Evolutionary conservation across 2,888 invertebrate genomes (phyloP), one percentile per base, ranked within the genome.

Genomic region (Choristoneura rosaceana): DNA sequence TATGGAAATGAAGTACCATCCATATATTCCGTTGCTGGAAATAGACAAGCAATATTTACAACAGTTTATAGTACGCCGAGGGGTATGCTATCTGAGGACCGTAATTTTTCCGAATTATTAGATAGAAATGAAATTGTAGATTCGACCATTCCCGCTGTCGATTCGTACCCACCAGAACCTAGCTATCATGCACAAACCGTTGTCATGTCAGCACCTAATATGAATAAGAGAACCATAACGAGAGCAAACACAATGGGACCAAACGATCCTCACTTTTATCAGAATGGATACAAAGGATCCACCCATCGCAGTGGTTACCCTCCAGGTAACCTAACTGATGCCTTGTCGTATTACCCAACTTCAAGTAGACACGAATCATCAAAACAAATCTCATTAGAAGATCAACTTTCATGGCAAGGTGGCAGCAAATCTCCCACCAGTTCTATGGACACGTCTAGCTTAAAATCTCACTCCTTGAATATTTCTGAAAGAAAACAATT

Each of bases 311-410:
- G 95, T 45, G 96, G 95, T 90, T 97, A 96, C 81, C 96, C 97
- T 55, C 95, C 96, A 1, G 96, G 96, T 4, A 96, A 95, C 84
- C 95, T 98, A 34, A 97, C 97, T 0, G 97, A 98, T 85, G 97
- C 97, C 14, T 90, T 98, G 8, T 96, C 97, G 0, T 98, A 97
- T 80, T 98, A 98, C 87, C 97, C 97, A 1, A 96, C 96, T 1
- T 96, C 96, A 47, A 95, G 94, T 66, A 89, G 95, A 76, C 95
- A 96, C 78, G 96, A 96, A 65, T 91, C 93, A 45, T 91, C 93
- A 45, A 94, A 94, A 77, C 93, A 94, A 84, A 85, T 95, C 65
- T 95, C 95, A 61, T 92, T 95, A 62, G 95, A 96, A 82, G 96
- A 96, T 80, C 95, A 95, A 75, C 87, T 93, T 41, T 94, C 95